Evolutionary conservation across 2,113 vertebrate genomes (phyloP).

Genomic region (Notechis scutatus): DNA sequence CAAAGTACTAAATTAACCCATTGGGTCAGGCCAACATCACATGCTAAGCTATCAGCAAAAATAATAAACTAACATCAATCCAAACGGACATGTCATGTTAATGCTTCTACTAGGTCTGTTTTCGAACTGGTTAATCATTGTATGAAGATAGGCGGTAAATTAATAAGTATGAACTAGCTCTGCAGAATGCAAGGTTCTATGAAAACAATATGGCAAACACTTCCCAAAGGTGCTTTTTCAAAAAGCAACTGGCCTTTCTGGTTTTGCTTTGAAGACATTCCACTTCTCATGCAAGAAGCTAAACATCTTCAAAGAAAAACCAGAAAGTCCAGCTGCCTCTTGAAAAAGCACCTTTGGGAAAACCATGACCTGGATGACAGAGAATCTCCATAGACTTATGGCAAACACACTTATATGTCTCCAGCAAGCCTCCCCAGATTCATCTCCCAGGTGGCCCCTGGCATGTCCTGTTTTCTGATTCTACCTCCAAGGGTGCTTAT

Average conservation of each 20-base stretch:
- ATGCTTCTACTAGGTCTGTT: not conserved
- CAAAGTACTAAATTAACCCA: not conserved
- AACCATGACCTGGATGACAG: too few relatives aligned
- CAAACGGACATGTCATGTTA: not conserved
- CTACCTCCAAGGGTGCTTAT: not conserved
- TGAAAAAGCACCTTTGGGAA: too few relatives aligned
- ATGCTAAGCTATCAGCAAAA: not conserved
- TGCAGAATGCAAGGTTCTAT: not conserved
- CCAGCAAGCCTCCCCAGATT: not conserved
- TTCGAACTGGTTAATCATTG: not conserved
- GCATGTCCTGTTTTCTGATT: not conserved
- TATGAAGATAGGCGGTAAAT: not conserved
- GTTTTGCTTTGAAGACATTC: too few relatives aligned
- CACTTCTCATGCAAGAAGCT: too few relatives aligned
- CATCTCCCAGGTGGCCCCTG: not conserved
- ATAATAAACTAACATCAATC: not conserved
- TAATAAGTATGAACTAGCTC: not conserved
- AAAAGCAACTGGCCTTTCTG: too few relatives aligned
- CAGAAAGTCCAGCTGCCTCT: too few relatives aligned
- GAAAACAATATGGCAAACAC: not conserved
- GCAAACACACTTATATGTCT: not conserved
- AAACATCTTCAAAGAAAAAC: too few relatives aligned
- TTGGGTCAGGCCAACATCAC: not conserved
- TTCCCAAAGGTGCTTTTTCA: too few relatives aligned
- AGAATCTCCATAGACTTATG: not conserved